Conservation (phyloP, 2,113 vertebrate genomes). For the Heptranchias perlo region DNA sequence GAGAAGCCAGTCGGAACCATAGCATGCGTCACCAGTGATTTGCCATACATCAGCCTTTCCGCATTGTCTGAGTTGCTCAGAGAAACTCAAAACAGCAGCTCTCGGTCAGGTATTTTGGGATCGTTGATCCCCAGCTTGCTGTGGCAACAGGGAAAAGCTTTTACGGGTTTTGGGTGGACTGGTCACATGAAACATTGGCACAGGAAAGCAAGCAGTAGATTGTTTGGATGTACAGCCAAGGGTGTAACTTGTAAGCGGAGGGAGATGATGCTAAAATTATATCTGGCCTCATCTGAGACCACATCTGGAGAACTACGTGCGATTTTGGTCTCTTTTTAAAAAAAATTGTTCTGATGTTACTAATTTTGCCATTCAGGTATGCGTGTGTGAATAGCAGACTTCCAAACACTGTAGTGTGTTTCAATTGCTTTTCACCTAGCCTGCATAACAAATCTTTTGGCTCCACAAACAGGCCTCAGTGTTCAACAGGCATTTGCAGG, state of each 20-base stretch:
- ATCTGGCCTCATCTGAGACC: not conserved
- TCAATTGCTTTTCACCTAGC: not conserved
- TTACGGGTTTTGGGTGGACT: not conserved
- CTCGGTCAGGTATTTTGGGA: too few relatives aligned
- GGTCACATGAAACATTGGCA: not conserved
- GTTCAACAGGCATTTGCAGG: not conserved
- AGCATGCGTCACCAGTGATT: too few relatives aligned
- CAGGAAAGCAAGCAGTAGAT: not conserved
- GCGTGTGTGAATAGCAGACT: not conserved
- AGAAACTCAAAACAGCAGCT: too few relatives aligned
- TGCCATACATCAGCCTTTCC: too few relatives aligned
- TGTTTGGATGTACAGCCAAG: not conserved
- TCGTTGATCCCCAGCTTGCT: too few relatives aligned
- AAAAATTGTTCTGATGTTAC: not conserved
- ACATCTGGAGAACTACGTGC: not conserved
- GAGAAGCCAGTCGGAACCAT: too few relatives aligned
- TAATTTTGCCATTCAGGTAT: not conserved
- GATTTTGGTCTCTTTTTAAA: not conserved
- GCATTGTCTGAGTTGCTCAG: too few relatives aligned
- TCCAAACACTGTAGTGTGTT: not conserved
- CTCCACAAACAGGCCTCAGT: not conserved
- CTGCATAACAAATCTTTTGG: not conserved
- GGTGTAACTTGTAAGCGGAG: not conserved
- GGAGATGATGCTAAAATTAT: not conserved
- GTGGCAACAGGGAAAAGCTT: not conserved